A percentile compares a stretch with the other conserved stretches of the same genome.
These are phyloP conservation scores for Epizoanthus ramosus DNA, from an alignment of 92 coral and sea anemone species.

Conservation along the genomic window DNA sequence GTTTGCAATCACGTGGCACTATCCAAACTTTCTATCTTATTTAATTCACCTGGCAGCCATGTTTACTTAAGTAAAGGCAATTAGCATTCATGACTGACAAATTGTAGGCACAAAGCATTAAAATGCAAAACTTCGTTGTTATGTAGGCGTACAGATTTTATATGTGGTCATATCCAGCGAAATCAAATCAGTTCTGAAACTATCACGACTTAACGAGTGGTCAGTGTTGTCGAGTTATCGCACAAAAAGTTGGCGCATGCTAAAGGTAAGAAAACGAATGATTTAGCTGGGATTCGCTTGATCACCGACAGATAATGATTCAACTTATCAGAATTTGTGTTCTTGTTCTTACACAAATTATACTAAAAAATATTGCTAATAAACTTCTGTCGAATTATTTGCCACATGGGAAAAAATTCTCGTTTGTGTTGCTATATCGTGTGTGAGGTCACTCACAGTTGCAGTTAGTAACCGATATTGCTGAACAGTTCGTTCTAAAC, in stretches of 20 bases:
- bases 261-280: constrained; percentile 1
- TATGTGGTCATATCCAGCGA: neutral
- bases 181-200: neutral
- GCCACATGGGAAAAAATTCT: too few relatives aligned
- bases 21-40: neutral
- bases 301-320: neutral
- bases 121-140: constrained; percentile 64
- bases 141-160: constrained; percentile 6
- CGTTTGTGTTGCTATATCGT: too few relatives aligned
- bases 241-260: neutral
- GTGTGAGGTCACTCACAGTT: too few relatives aligned
- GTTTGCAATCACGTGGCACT: too few relatives aligned
- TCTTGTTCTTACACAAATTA: neutral
- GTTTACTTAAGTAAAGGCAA: constrained; percentile 57
- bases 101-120: constrained; percentile 32
- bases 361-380: too few relatives aligned
- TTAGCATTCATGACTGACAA: constrained; percentile 47
- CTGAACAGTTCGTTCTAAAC: too few relatives aligned
- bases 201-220: neutral
- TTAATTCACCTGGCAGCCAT: constrained; percentile 27
- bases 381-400: too few relatives aligned
- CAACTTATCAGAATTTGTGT: neutral
- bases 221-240: neutral
- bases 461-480: too few relatives aligned
- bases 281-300: neutral